Percentiles rank a stretch among this genome's conserved stretches.
phyloP scores from a whole-genome alignment of 2,797 vertebrate genomes.

The Melanotaenia nigrans region DNA sequence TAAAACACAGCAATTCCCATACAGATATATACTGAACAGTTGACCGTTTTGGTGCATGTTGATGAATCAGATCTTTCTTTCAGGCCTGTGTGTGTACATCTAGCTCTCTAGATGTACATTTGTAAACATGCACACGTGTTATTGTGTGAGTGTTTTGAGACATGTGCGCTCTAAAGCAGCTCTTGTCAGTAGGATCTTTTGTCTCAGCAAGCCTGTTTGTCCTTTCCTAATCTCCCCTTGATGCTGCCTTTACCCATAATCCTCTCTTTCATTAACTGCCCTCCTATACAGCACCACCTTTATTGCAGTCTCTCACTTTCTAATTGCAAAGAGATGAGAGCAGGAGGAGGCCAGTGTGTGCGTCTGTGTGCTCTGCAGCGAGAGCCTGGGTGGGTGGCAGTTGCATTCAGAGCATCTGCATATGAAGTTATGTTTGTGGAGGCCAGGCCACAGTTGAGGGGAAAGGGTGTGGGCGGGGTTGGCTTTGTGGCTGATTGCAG shows the following conservation, averaged over 20 bases:
- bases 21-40: constrained; percentile 8
- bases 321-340: constrained; percentile 80
- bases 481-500: constrained; percentile 81
- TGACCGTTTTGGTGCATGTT: constrained; percentile 12
- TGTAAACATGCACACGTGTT: constrained; percentile 18
- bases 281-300: constrained; percentile 82
- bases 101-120: constrained; percentile 18
- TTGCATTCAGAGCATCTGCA: constrained; percentile 65
- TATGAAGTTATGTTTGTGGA: constrained; percentile 67
- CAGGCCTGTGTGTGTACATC: constrained; percentile 29
- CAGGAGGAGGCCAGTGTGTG: constrained; percentile 42
- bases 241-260: constrained; percentile 84
- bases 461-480: constrained; percentile 53
- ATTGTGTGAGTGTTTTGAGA: constrained; percentile 40
- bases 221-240: constrained; percentile 82
- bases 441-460: constrained; percentile 61
- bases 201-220: constrained; percentile 76
- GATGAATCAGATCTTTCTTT: constrained; percentile 16
- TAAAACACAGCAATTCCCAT: constrained; percentile 36
- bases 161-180: constrained; percentile 46
- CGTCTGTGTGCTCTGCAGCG: constrained; percentile 27
- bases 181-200: constrained; percentile 79
- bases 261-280: constrained; percentile 85
- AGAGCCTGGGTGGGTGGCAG: constrained; percentile 44
- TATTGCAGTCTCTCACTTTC: constrained; percentile 81